phyloP scores from a whole-genome alignment of 2,888 invertebrate species.

The Girardia tigrina region DNA sequence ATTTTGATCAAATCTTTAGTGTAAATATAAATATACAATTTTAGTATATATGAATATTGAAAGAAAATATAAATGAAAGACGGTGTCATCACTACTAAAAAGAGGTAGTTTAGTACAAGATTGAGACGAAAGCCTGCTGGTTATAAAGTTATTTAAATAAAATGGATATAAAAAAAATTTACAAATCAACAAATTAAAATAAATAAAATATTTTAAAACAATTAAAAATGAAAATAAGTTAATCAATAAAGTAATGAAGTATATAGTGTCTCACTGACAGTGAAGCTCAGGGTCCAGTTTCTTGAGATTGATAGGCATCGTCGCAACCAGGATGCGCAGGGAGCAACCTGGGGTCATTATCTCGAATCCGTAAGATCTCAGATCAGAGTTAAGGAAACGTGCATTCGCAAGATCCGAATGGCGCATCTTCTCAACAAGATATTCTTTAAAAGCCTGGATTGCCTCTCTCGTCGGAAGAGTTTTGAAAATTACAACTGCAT shows the following conservation, averaged over 20 bases:
- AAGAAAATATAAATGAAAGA: too few relatives aligned
- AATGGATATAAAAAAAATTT: too few relatives aligned
- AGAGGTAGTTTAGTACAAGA: too few relatives aligned
- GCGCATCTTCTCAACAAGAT: slow-evolving; percentile 72
- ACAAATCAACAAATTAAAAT: too few relatives aligned
- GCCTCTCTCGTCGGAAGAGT: slow-evolving; percentile 81
- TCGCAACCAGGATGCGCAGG: slow-evolving; percentile 78
- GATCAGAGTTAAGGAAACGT: slow-evolving; percentile 37
- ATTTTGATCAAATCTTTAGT: too few relatives aligned
- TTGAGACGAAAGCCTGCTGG: too few relatives aligned
- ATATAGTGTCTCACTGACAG: slow-evolving; percentile 50
- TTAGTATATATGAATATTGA: too few relatives aligned
- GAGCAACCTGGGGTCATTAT: slow-evolving; percentile 57
- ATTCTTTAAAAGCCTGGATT: slow-evolving; percentile 74
- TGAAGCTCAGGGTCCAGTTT: slow-evolving; percentile 76
- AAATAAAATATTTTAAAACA: not conserved
- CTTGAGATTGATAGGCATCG: slow-evolving; percentile 77
- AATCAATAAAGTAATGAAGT: slow-evolving; percentile 35
- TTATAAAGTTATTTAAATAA: too few relatives aligned
- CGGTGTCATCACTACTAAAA: too few relatives aligned
- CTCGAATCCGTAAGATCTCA: slow-evolving; percentile 32
- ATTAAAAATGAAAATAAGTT: not conserved
- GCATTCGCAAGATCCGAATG: slow-evolving; percentile 52
- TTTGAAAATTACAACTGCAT: slow-evolving; percentile 87
- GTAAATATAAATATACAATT: too few relatives aligned